A percentile compares a stretch with the other conserved stretches of the same genome.
These are phyloP conservation scores for Hemibagrus guttatus DNA, from an alignment of 2,797 vertebrate species.

Conservation along the genomic window DNA sequence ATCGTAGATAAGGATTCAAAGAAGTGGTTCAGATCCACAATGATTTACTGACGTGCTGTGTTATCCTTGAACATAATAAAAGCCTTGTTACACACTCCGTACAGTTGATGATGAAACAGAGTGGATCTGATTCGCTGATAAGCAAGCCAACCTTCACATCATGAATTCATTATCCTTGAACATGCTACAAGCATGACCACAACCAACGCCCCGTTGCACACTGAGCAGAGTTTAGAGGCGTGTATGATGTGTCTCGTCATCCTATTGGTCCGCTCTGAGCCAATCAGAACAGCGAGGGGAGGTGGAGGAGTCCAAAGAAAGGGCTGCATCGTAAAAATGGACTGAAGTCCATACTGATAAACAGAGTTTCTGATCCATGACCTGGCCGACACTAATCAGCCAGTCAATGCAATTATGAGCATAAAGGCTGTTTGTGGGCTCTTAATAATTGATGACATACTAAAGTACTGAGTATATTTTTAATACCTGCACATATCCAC, in stretches of 20 bases:
- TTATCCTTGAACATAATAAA: not conserved
- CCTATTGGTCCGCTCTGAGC: constrained; percentile 64
- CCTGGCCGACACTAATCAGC: constrained; percentile 44
- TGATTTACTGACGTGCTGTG: not conserved
- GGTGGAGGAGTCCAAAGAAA: constrained; percentile 25
- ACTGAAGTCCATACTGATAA: constrained; percentile 72
- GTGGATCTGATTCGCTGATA: no score
- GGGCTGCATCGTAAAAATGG: constrained; percentile 37
- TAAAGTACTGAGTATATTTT: not conserved
- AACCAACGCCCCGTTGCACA: not conserved
- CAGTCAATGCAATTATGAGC: not conserved
- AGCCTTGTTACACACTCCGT: not conserved
- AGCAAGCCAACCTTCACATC: constrained; percentile 5
- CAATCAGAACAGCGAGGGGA: constrained; percentile 56
- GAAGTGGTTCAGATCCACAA: not conserved
- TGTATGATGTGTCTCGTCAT: constrained; percentile 59
- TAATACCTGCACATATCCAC: not conserved
- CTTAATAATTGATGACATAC: not conserved
- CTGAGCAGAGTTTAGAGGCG: constrained; percentile 31
- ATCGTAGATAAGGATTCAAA: not conserved
- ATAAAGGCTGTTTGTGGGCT: not conserved
- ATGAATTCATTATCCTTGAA: constrained; percentile 24
- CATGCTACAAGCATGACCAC: constrained; percentile 18
- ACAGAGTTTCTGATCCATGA: not conserved
- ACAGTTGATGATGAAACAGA: not conserved